Percentiles rank a stretch among this genome's conserved stretches.
phyloP scores from a whole-genome alignment of 2,113 vertebrate genomes.

The Poecilia latipinna region DNA sequence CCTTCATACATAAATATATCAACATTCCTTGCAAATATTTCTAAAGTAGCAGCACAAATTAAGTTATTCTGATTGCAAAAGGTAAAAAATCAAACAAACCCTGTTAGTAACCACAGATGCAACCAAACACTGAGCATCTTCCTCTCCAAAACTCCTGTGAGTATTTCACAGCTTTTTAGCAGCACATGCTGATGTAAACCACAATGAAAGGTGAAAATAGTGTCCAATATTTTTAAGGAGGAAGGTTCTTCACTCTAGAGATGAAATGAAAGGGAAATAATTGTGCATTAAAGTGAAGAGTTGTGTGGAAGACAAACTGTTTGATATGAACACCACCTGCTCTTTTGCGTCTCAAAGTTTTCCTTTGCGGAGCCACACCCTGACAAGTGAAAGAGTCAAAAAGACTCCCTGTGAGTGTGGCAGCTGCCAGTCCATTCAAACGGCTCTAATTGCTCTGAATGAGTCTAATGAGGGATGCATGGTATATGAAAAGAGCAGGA shows the following conservation, averaged over 20 bases:
- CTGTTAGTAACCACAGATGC: too few relatives aligned
- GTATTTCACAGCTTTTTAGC: too few relatives aligned
- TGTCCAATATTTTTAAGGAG: not conserved
- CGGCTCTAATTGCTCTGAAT: conserved; percentile 55
- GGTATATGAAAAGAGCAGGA: conserved; percentile 36
- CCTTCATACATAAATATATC: too few relatives aligned
- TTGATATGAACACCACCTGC: not conserved
- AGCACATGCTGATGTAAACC: too few relatives aligned
- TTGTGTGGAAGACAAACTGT: conserved; percentile 1
- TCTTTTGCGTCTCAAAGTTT: not conserved
- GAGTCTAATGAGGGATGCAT: conserved; percentile 57
- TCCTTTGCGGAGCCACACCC: conserved; percentile 2
- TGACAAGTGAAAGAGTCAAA: conserved; percentile 8
- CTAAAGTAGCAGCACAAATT: too few relatives aligned
- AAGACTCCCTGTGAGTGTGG: conserved; percentile 35
- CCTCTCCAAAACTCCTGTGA: too few relatives aligned
- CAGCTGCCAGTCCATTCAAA: conserved; percentile 67
- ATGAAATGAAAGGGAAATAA: conserved; percentile 13
- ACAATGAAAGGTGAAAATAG: too few relatives aligned
- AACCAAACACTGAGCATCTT: too few relatives aligned
- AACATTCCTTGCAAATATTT: too few relatives aligned
- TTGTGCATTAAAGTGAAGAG: conserved; percentile 4
- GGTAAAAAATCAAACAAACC: not conserved
- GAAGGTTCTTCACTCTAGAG: conserved; percentile 37
- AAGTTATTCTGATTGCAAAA: too few relatives aligned